phyloP scores from a whole-genome alignment of 2,888 invertebrate species.

The Crepidodera aurea region DNA sequence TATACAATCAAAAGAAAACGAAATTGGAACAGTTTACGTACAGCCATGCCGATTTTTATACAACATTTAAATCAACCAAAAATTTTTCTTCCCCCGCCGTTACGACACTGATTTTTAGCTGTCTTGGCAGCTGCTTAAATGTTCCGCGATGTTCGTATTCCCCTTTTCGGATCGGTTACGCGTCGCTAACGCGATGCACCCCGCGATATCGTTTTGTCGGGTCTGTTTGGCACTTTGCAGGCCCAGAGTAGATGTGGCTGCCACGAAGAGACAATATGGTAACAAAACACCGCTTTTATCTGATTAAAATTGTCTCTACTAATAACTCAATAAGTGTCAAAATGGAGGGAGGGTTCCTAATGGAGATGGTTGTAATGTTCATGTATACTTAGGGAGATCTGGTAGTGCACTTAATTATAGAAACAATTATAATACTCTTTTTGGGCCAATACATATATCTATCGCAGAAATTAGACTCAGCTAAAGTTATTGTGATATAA shows the following conservation, averaged over 20 bases:
- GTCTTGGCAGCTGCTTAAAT: conserved; percentile 45
- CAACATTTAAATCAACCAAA: too few species aligned
- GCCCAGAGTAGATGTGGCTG: conserved; percentile 23
- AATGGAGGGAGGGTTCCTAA: not conserved
- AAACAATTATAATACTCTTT: too few species aligned
- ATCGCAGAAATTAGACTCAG: too few species aligned
- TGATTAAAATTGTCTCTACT: conserved; percentile 24
- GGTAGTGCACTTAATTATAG: too few species aligned
- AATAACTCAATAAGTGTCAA: conserved; percentile 19
- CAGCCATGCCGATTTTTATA: too few species aligned
- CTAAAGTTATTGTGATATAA: too few species aligned
- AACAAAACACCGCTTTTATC: conserved; percentile 21
- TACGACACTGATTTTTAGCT: conserved; percentile 4
- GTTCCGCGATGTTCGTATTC: conserved; percentile 43
- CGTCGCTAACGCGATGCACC: conserved; percentile 39
- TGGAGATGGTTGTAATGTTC: too few species aligned
- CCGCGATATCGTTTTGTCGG: conserved; percentile 30
- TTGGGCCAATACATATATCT: too few species aligned
- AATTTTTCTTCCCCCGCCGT: too few species aligned
- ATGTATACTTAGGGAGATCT: too few species aligned
- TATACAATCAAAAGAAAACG: too few species aligned
- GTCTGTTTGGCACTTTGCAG: conserved; percentile 34
- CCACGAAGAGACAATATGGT: conserved; percentile 14
- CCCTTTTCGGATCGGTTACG: conserved; percentile 48
- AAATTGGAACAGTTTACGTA: too few species aligned